Percentiles rank a stretch among this genome's conserved stretches.
Evolutionary conservation across 92 coral and sea anemone species (phyloP).

Genomic region (Paramuricea clavata): DNA sequence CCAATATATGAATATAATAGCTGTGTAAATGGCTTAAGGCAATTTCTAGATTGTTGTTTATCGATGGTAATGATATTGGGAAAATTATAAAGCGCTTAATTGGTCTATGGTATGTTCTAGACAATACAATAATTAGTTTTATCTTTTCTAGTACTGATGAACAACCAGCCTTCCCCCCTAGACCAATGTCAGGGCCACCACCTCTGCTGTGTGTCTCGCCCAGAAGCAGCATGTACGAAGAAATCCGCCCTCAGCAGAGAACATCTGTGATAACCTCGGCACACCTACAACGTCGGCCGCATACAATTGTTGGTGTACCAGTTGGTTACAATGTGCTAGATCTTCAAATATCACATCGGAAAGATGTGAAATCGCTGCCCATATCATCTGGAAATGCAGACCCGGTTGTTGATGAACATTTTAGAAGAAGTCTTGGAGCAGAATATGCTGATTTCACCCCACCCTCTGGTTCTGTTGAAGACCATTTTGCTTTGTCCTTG

Average conservation of each 20-base stretch:
- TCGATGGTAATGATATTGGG: background rate
- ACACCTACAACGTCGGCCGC: conserved; percentile 55
- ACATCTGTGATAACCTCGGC: conserved; percentile 99
- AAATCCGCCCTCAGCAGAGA: conserved; percentile 78
- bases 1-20: conserved; percentile 17
- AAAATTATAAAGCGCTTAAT: background rate
- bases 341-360: conserved; percentile 77
- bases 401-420: conserved; percentile 99
- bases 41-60: conserved; percentile 7
- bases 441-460: conserved; percentile 93
- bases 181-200: conserved; percentile 89
- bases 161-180: conserved; percentile 75
- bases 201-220: conserved; percentile 91
- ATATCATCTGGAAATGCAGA: conserved; percentile 83
- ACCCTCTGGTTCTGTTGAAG: conserved; percentile 93
- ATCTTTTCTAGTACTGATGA: conserved; percentile 33
- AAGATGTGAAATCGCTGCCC: conserved; percentile 70
- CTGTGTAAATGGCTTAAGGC: conserved; percentile 30
- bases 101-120: background rate
- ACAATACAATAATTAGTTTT: background rate
- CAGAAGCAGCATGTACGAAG: conserved; percentile 71
- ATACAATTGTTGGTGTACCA: conserved; percentile 82
- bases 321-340: conserved; percentile 79
- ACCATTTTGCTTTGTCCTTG: conserved; percentile 96
- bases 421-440: conserved; percentile 93